phyloP scores from a whole-genome alignment of 2,113 vertebrate species.

The Asarcornis scutulata region DNA sequence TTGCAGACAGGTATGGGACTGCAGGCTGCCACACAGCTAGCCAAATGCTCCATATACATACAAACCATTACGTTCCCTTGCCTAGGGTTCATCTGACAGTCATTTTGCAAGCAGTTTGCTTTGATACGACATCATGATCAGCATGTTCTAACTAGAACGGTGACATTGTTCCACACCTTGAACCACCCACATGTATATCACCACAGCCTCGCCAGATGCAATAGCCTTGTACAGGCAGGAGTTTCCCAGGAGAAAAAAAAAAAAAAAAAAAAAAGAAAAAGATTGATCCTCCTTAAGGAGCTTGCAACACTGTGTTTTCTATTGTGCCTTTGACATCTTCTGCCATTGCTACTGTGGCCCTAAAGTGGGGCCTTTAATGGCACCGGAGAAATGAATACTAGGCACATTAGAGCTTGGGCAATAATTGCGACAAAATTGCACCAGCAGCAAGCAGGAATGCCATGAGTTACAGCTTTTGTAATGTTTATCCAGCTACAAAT shows the following conservation, averaged over 20 bases:
- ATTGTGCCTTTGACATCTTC: not conserved
- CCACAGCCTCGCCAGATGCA: slow-evolving; percentile 1
- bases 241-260: slow-evolving; percentile 21
- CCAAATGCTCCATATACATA: not conserved
- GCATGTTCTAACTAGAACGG: slow-evolving; percentile 47
- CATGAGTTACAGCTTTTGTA: not conserved
- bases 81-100: slow-evolving; percentile 38
- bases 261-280: not conserved
- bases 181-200: slow-evolving; percentile 55
- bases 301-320: not conserved
- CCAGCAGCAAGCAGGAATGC: not conserved
- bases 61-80: not conserved
- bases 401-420: rapidly evolving
- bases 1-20: not conserved
- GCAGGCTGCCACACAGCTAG: not conserved
- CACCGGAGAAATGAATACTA: not conserved
- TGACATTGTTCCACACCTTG: slow-evolving; percentile 61
- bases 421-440: not conserved
- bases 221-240: not conserved
- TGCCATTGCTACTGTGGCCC: not conserved
- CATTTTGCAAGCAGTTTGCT: slow-evolving; percentile 30
- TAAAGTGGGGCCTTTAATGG: not conserved
- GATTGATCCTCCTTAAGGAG: not conserved
- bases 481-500: not conserved
- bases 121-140: slow-evolving; percentile 6